Percentiles rank a stretch among this genome's conserved stretches.
phyloP scores from a whole-genome alignment of 2,888 invertebrate genomes.

The Therioaphis trifolii region DNA sequence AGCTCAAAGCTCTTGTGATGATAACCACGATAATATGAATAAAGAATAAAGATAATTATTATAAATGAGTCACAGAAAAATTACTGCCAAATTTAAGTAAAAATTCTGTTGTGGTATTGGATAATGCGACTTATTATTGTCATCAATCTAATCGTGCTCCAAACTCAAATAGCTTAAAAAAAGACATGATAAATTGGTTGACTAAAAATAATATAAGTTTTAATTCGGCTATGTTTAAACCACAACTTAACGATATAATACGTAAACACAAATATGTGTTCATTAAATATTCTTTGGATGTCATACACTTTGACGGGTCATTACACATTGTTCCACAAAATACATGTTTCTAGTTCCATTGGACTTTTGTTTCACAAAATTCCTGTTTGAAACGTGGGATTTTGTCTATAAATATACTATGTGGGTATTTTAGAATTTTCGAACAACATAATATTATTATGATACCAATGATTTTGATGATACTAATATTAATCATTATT shows the following conservation, averaged over 20 bases:
- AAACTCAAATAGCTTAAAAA: conserved; percentile 31
- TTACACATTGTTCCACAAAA: too few relatives aligned
- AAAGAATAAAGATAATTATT: conserved; percentile 32
- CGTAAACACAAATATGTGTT: conserved; percentile 20
- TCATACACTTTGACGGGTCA: not conserved
- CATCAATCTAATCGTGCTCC: conserved; percentile 37
- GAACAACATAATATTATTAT: too few relatives aligned
- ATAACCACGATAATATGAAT: conserved; percentile 28
- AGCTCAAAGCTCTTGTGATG: conserved; percentile 28
- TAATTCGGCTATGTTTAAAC: conserved; percentile 12
- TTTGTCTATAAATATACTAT: too few relatives aligned
- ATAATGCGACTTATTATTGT: conserved; percentile 11
- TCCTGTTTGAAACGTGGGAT: too few relatives aligned
- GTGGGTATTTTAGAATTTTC: too few relatives aligned
- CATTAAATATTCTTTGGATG: conserved; percentile 3
- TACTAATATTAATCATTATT: too few relatives aligned
- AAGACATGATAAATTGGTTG: conserved; percentile 18
- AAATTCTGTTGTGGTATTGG: conserved; percentile 26
- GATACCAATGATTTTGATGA: too few relatives aligned
- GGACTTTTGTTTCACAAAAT: too few relatives aligned
- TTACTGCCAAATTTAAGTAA: conserved; percentile 12
- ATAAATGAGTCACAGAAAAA: conserved; percentile 29
- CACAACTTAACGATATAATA: conserved; percentile 34
- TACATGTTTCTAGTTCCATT: too few relatives aligned
- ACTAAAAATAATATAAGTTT: conserved; percentile 29